Evolutionary conservation across 1,140 invertebrate species (phyloP), one percentile per base, ranked within the genome.

Genomic region (Pogonomyrmex californicus): DNA sequence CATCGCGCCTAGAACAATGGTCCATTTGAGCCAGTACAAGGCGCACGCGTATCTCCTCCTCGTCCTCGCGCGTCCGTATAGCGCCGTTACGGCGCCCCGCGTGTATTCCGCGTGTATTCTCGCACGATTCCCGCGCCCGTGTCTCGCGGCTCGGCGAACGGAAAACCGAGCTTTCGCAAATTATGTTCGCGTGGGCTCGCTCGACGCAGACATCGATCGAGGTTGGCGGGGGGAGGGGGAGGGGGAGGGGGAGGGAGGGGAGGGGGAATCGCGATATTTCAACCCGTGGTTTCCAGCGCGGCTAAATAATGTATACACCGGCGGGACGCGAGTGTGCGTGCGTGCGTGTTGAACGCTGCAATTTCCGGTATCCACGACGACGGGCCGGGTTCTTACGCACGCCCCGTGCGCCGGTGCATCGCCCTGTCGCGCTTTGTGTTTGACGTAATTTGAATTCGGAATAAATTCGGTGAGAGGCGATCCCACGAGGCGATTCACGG

Each of bases 1-100:
- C 91, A 91, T 90, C 88, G 85, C 65, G 85, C 65, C 89, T 91
- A 90, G 92, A 93, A 93, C 92, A 93, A 93, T 93, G 90, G 92
- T 86, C 91, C 92, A 91, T 93, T 92, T 89, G 81, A 92, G 56
- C 79, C 75, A 23, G 54, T 87, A 82, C 88, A 83, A 90, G 85
- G 63, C 87, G 38, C 81, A 60, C 73, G 68, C 68, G 17, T 60
- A 23, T 33, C 47, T 23, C 9, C 78, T 82, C 65, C 23, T 51
- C 60, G 17, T 51, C 60, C 65, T 89, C 78, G 85, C 54, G 4
- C 54, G 23, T 23, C 23, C 23, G 23, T 68, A 58, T 77, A 47
- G 65, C 65, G 73, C 87, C 82, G 79, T 58, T 33, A 54, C 81
- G 44, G 51, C 51, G 86, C 75, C 47, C 65, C 63, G 33, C 41